Evolutionary conservation across 2,797 vertebrate genomes (phyloP).

Genomic region (Pantherophis alleghaniensis): DNA sequence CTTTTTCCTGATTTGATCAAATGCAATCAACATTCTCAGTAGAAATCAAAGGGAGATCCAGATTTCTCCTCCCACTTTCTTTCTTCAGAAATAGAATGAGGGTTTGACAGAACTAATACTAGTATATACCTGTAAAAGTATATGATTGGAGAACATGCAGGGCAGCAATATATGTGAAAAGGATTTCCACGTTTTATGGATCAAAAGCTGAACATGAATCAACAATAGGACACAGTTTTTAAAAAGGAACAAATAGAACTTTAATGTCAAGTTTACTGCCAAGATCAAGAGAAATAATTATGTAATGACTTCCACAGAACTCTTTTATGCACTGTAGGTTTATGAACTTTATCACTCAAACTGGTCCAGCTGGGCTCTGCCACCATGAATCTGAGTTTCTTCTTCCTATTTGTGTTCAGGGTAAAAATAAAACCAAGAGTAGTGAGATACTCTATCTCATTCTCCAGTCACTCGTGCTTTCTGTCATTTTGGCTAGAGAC

Average conservation of each 20-base stretch:
- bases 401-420: not conserved
- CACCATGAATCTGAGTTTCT: not conserved
- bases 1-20: too few relatives aligned
- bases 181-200: not conserved
- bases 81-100: not conserved
- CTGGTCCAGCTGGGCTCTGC: not conserved
- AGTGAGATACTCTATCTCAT: not conserved
- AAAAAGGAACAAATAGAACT: not conserved
- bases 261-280: not conserved
- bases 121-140: not conserved
- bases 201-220: not conserved
- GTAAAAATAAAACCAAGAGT: not conserved
- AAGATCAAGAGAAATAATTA: not conserved
- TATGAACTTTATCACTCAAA: not conserved
- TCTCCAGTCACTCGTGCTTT: not conserved
- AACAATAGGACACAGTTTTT: not conserved
- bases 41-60: not conserved
- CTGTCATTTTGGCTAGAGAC: not conserved
- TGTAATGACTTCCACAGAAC: not conserved
- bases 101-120: not conserved
- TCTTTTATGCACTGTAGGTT: not conserved
- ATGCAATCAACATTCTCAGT: too few relatives aligned
- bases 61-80: not conserved
- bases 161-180: not conserved
- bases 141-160: not conserved